phyloP scores from a whole-genome alignment of 2,113 vertebrate species.

The Galemys pyrenaicus region DNA sequence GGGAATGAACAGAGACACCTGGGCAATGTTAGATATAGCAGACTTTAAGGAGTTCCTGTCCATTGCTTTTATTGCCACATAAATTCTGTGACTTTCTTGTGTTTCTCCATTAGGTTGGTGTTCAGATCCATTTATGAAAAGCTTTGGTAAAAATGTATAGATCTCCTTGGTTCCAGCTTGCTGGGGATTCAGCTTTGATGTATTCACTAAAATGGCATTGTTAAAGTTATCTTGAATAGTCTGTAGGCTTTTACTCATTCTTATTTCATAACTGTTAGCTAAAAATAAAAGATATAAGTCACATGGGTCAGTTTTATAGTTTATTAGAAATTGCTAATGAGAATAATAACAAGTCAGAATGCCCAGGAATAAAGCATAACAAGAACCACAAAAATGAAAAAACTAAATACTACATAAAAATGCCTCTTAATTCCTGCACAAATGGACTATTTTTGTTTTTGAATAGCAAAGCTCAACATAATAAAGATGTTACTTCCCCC shows the following conservation, averaged over 20 bases:
- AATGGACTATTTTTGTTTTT: neutral
- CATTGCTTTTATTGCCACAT: constrained; percentile 79
- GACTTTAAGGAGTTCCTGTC: constrained; percentile 71
- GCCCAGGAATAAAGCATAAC: neutral
- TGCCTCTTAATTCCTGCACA: constrained; percentile 13
- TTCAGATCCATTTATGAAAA: constrained; percentile 32
- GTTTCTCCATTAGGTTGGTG: constrained; percentile 25
- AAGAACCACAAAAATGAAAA: neutral
- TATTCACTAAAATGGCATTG: constrained; percentile 71
- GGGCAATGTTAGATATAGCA: constrained; percentile 82
- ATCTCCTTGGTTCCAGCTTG: constrained; percentile 77
- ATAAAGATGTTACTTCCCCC: neutral
- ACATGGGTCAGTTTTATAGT: neutral
- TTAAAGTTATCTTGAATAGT: constrained; percentile 78
- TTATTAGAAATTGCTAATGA: constrained; percentile 29
- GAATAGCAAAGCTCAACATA: constrained; percentile 23
- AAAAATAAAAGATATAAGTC: constrained; percentile 69
- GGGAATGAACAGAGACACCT: constrained; percentile 56
- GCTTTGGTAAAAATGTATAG: constrained; percentile 77
- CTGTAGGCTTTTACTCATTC: constrained; percentile 74
- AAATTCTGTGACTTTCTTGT: constrained; percentile 70
- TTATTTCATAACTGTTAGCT: constrained; percentile 84
- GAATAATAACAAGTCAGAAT: neutral
- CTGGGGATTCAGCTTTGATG: constrained; percentile 69
- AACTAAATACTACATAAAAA: neutral